Base-by-base conservation (phyloP, 1,140 invertebrate genomes). In the Bombus superbus region DNA sequence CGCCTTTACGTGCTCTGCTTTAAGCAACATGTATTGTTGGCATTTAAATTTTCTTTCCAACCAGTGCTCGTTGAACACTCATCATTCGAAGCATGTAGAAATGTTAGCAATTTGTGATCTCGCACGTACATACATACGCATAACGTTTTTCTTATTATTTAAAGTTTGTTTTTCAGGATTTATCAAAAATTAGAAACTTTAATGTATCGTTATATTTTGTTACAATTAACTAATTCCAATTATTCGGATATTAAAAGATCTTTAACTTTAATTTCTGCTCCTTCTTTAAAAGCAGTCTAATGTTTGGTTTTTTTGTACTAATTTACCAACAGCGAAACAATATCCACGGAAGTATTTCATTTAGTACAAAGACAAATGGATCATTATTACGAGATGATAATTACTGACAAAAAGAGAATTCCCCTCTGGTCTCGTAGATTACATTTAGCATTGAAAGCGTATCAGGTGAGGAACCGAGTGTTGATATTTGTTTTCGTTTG, bases 291-390 rank as follows among this genome's bases (percentile, higher is more conserved):
- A n/a, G 10, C 2, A n/a, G 13, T 62, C 3, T n/a, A 62, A 62
- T n/a, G 28, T 72, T 18, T 40, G 9, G 10, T 8, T 42, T 47
- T 4, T 44, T 11, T 47, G 15, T 15, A 28, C 11, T 11, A n/a
- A 18, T 22, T 89, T 88, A 25, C 86, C 94, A 96, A 88, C 94
- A 98, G 97, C 94, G 98, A 99, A 96, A 98, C 98, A 15, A 96
- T 99, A 96, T 97, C 97, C n/a, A 97, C 98, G 1, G 96, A 97
- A 82, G 97, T 97, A 85, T 99, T 99, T 94, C 98, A 99, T 94
- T 98, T 98, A 93, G 97, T 99, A 10, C 98, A 99, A 95, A 98
- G 97, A 89, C 97, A 98, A 95, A 97, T 99, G 95, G 98, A 98
- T 92, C 97, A 97, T 86, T 99, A 98, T 94, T 97, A 97, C 92